Evolutionary conservation across 2,113 vertebrate genomes (phyloP), one percentile per base, ranked within the genome.

Genomic region (Ariopsis seemanni): DNA sequence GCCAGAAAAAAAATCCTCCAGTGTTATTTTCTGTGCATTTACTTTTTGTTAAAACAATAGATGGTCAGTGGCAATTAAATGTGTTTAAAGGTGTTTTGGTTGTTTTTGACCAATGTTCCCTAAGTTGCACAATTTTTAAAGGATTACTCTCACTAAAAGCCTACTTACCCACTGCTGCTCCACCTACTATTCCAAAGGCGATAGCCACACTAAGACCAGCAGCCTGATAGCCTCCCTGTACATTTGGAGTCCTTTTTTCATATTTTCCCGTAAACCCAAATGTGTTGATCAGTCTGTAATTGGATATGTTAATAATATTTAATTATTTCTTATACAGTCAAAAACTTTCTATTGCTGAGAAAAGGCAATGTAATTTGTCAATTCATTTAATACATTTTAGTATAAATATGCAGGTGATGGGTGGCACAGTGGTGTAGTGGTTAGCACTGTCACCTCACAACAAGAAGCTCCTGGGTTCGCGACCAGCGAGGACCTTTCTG

Each of bases 181-280:
- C 98, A 50, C 98, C 98, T 4, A 92, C 93, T 0, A 99, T 83
- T n/a, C 96, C 98, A 89, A 99, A 97, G 58, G 92, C 94, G 48
- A 99, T 89, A 0, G 97, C 93, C 79, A 99, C 96, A 57, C 95
- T 95, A 0, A 97, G 94, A 7, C 96, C 97, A 0, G 97, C 97
- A 0, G 97, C 96, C 94, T 99, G 98, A 93, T 91, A 97, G 6
- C 94, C 95, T 11, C 97, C 98, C 92, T 99, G 98, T 0, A 88
- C 88, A 2, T 85, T 90, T 1, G 93, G 5, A 0, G 90, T 89
- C 91, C 96, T 93, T 0, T 22, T 0, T 5, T 0, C 30, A 77
- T 92, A 96, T 0, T 0, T 0, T 0, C 92, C 95, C 0, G 89
- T 82, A 87, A 96, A 94, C 87, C 90, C 93, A 90, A 98, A 98